Percentiles rank a stretch among this genome's conserved stretches.
Evolutionary conservation across 2,113 vertebrate species (phyloP).

Genomic region (Cynocephalus volans): DNA sequence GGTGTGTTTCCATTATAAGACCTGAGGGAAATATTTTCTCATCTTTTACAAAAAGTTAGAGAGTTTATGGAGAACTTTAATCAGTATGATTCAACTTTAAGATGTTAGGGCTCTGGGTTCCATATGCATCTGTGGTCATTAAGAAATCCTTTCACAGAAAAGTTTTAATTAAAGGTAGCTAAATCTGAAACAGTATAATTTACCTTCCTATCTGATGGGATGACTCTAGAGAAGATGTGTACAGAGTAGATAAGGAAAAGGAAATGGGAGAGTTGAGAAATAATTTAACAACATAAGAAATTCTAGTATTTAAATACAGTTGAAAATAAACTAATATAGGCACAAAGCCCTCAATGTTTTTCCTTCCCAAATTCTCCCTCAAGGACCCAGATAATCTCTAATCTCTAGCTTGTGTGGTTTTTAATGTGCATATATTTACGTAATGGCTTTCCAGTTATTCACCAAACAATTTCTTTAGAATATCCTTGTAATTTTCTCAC

Average conservation of each 20-base stretch:
- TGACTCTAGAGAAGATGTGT: not conserved
- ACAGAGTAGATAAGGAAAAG: not conserved
- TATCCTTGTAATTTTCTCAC: not conserved
- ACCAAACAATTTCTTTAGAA: not conserved
- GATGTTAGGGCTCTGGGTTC: not conserved
- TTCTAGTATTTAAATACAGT: not conserved
- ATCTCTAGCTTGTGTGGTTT: not conserved
- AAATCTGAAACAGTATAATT: not conserved
- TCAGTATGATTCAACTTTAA: not conserved
- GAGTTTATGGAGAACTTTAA: not conserved
- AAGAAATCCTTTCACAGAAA: slow-evolving; percentile 26
- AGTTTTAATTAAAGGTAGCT: not conserved
- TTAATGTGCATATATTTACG: not conserved
- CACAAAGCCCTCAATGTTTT: not conserved
- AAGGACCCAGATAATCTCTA: not conserved
- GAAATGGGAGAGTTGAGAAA: not conserved
- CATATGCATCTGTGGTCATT: not conserved
- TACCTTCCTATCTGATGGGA: not conserved
- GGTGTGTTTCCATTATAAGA: not conserved
- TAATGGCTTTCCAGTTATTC: not conserved
- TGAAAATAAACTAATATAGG: not conserved
- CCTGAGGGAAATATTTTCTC: not conserved
- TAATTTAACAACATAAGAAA: not conserved
- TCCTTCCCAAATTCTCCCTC: not conserved
- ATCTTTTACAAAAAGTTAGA: not conserved